Conservation (phyloP, 2,888 invertebrate genomes). For the Synergus itoensis region DNA sequence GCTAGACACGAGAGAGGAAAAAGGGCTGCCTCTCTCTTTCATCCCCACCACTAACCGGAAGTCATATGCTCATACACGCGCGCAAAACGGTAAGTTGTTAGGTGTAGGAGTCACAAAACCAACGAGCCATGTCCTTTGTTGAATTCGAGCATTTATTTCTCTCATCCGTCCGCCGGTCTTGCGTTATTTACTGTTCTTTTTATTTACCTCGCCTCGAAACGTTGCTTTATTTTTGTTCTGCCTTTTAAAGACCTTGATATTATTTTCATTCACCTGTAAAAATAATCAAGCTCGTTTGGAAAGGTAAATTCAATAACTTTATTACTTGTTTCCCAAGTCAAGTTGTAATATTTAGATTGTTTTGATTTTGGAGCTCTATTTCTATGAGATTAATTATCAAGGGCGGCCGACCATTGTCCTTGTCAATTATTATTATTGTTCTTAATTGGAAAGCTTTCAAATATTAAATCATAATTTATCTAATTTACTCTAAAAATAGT, state of each 20-base stretch:
- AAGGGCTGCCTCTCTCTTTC: constrained; percentile 54
- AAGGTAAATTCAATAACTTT: too few species aligned
- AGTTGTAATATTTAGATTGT: too few species aligned
- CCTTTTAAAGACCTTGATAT: not conserved
- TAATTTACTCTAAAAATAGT: too few species aligned
- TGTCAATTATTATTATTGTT: too few species aligned
- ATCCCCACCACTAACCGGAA: constrained; percentile 63
- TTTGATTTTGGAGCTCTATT: too few species aligned
- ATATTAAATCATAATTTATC: too few species aligned
- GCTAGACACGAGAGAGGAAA: constrained; percentile 48
- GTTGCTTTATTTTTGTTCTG: not conserved
- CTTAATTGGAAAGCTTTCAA: not conserved
- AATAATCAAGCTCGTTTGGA: not conserved
- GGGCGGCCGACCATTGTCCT: too few species aligned
- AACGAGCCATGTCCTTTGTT: constrained; percentile 52
- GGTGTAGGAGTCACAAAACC: constrained; percentile 51
- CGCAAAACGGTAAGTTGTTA: constrained; percentile 75
- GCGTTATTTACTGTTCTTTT: not conserved
- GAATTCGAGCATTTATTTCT: constrained; percentile 39
- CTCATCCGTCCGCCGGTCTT: constrained; percentile 34
- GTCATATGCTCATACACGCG: constrained; percentile 76
- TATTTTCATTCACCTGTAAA: not conserved
- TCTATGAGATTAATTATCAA: too few species aligned
- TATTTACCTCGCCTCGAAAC: not conserved
- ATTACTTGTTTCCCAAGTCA: too few species aligned